Evolutionary conservation across 2,888 invertebrate genomes (phyloP).

Genomic region (Hirtodrosophila alboralis): DNA sequence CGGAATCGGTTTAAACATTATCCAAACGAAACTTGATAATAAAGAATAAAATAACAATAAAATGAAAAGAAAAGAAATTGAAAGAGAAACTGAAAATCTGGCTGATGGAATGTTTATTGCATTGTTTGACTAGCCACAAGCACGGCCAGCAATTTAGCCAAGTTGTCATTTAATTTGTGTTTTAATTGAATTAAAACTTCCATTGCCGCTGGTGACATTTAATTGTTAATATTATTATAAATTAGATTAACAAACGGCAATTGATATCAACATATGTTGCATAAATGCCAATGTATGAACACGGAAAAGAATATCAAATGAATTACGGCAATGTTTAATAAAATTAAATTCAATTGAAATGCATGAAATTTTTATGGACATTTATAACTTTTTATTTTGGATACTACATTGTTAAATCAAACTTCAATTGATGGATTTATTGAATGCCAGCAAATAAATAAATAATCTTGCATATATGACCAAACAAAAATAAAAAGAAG

Average conservation of each 20-base stretch:
- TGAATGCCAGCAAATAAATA: no score
- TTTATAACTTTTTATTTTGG: no score
- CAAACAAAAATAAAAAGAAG: no score
- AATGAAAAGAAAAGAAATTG: no score
- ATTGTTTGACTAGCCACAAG: constrained; percentile 26
- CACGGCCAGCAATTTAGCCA: constrained; percentile 15
- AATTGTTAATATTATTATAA: not conserved
- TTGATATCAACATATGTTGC: not conserved
- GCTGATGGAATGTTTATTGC: constrained; percentile 35
- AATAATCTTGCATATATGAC: no score
- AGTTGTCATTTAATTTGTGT: constrained; percentile 23
- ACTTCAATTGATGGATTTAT: no score
- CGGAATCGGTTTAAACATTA: constrained; percentile 4
- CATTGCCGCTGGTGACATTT: not conserved
- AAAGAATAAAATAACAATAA: not conserved
- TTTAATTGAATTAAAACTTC: constrained; percentile 21
- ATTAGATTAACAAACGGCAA: not conserved
- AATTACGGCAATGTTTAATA: no score
- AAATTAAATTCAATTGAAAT: no score
- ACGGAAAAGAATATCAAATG: not conserved
- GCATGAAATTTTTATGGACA: no score
- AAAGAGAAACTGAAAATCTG: no score
- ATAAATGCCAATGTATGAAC: not conserved
- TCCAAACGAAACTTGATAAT: not conserved
- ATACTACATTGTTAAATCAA: no score